A percentile compares a stretch with the other conserved stretches of the same genome.
Evolutionary conservation across 2,113 vertebrate species (phyloP).

Genomic region (Sylvia atricapilla): DNA sequence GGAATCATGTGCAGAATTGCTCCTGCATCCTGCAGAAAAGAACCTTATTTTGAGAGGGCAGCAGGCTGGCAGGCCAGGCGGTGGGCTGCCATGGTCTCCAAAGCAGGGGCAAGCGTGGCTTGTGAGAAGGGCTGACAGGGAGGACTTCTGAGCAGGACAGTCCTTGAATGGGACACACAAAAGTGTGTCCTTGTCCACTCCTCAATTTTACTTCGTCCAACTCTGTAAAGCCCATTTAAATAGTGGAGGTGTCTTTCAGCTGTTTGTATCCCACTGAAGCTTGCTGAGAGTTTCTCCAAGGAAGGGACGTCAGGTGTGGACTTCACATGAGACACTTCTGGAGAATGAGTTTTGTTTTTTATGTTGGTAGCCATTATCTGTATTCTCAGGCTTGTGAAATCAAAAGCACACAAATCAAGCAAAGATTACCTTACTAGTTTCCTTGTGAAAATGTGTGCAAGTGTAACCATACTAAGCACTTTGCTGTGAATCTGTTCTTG

Average conservation of each 20-base stretch:
- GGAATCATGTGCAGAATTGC: not conserved
- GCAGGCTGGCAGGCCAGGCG: not conserved
- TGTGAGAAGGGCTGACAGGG: not conserved
- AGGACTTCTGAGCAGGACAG: not conserved
- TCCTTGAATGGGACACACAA: not conserved
- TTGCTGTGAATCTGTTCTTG: not conserved
- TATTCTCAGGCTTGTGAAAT: not conserved
- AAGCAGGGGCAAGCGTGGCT: not conserved
- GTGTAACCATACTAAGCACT: not conserved
- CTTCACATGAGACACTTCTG: not conserved
- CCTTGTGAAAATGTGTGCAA: not conserved
- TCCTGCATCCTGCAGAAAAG: not conserved
- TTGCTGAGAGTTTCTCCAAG: not conserved
- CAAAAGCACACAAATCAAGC: not conserved
- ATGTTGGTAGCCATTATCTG: not conserved
- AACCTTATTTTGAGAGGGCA: not conserved
- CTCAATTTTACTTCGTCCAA: not conserved
- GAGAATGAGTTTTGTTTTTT: not conserved
- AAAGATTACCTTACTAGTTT: not conserved
- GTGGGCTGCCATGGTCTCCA: rapidly evolving
- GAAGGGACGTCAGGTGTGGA: not conserved
- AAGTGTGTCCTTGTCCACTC: not conserved
- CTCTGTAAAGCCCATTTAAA: not conserved
- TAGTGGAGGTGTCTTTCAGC: not conserved
- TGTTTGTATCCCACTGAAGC: not conserved